phyloP scores from a whole-genome alignment of 2,888 invertebrate genomes.

The Acrobeloides nanus region DNA sequence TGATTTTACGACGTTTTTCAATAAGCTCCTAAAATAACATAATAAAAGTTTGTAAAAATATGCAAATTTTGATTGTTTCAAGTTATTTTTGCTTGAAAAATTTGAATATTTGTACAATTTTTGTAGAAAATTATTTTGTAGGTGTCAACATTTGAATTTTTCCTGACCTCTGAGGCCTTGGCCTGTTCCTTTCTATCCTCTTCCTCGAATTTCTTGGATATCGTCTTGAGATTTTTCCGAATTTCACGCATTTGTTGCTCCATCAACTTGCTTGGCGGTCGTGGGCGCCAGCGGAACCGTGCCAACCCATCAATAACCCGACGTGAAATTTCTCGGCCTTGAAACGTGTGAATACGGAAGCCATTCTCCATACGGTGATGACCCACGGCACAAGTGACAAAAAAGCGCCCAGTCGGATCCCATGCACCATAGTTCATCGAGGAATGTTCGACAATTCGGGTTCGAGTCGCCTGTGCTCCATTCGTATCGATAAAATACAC shows the following conservation, averaged over 20 bases:
- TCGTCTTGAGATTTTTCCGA: conserved; percentile 93
- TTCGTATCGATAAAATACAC: conserved; percentile 49
- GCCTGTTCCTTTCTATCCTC: conserved; percentile 65
- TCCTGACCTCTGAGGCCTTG: conserved; percentile 46
- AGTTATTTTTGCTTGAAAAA: too few relatives aligned
- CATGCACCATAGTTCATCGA: conserved; percentile 69
- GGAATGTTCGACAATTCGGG: conserved; percentile 22
- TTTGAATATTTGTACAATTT: too few relatives aligned
- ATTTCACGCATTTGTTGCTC: conserved; percentile 79
- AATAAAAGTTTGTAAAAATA: too few relatives aligned
- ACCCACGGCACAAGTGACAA: conserved; percentile 87
- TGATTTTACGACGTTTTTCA: conserved; percentile 35
- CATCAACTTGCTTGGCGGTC: conserved; percentile 75
- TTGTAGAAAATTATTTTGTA: too few relatives aligned
- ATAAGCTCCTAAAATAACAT: conserved; percentile 30
- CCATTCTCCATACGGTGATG: conserved; percentile 64
- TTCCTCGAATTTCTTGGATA: conserved; percentile 86
- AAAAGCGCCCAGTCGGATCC: conserved; percentile 97
- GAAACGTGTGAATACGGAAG: conserved; percentile 97
- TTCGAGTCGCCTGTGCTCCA: conserved; percentile 35
- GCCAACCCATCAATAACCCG: conserved; percentile 85
- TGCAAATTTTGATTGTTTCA: too few relatives aligned
- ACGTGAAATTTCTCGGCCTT: conserved; percentile 66
- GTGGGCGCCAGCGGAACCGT: conserved; percentile 88
- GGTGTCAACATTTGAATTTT: too few relatives aligned